Base-by-base conservation (phyloP, 2,888 invertebrate species). In the Artemia sinica region DNA sequence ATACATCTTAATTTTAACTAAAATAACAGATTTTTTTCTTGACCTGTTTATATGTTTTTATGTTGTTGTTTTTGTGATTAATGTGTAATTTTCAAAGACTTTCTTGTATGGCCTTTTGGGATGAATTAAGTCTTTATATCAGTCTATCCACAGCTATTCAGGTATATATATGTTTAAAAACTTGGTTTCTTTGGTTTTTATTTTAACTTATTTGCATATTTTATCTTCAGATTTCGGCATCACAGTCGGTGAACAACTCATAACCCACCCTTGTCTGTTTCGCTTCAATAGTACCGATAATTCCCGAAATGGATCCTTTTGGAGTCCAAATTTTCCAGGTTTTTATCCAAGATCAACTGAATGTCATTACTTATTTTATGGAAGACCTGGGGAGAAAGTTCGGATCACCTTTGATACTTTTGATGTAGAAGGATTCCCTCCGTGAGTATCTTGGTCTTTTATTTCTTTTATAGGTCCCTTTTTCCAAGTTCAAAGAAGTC, bases 401-500 rank as follows among this genome's bases (percentile, higher is more conserved):
- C 86, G 86, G 75, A 82, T 93, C 72, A 86, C 88, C 76, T 94
- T 94, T 77, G 86, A 87, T 67, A 89, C 88, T 79, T 94, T 94
- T 76, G 92, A 94, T 77, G 89, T 96, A 65, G 95, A 96, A 79
- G 96, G 95, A 72, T 88, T 94, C 71, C 81, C 86, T 74, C 93
- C 92, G 94, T 95, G 83, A 86, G 88, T 84, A 50, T 12, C 51
- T 41, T 67, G 12, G 18, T n/a, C 18, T 28, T 13, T 51, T 41
- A 28, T 41, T 66, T 48, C 11, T 13, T 49, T 67, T 67, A 48
- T 8, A 8, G 11, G 13, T 18, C 1, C 8, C 8, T 58, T 58
- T n/a, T 14, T n/a, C n/a, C 14, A 14, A 58, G 58, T 58, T 58
- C 14, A 58, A 8, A 8, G 58, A 18, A 18, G n/a, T 58, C 6